Evolutionary conservation across 2,113 vertebrate species (phyloP).

Genomic region (Holacanthus passer): DNA sequence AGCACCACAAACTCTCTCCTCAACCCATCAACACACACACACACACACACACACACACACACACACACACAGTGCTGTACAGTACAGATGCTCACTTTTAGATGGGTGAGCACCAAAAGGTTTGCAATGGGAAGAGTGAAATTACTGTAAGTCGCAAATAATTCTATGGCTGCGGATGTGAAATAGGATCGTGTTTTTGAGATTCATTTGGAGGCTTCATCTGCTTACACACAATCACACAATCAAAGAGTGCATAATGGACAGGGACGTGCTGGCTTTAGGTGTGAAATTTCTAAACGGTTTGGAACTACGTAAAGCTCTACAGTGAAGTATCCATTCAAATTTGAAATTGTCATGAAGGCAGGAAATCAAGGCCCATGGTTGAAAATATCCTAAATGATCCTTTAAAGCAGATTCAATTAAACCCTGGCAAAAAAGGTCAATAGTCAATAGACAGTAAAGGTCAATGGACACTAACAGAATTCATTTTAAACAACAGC

Average conservation of each 20-base stretch:
- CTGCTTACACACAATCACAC: constrained; percentile 4
- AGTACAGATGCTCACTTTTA: constrained; percentile 20
- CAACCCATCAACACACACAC: constrained; percentile 42
- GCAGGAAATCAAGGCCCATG: background rate
- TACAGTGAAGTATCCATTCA: background rate
- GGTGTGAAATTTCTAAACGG: background rate
- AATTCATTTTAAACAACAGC: background rate
- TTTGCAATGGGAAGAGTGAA: background rate
- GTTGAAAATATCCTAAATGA: background rate
- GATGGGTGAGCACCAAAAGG: constrained; percentile 2
- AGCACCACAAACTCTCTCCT: constrained; percentile 62
- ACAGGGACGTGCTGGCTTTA: background rate
- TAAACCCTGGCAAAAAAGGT: constrained; percentile 23
- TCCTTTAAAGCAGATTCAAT: constrained; percentile 22
- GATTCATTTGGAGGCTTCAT: background rate
- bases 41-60: background rate
- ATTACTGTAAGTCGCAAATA: background rate
- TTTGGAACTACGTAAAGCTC: background rate
- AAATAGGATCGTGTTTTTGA: background rate
- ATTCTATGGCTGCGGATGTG: background rate
- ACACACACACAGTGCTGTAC: constrained; percentile 1
- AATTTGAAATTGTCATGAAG: background rate
- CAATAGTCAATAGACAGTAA: constrained; percentile 25
- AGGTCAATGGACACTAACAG: constrained; percentile 19
- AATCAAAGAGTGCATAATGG: background rate